phyloP scores from a whole-genome alignment of 92 coral and sea anemone species.

The Montipora capitata region DNA sequence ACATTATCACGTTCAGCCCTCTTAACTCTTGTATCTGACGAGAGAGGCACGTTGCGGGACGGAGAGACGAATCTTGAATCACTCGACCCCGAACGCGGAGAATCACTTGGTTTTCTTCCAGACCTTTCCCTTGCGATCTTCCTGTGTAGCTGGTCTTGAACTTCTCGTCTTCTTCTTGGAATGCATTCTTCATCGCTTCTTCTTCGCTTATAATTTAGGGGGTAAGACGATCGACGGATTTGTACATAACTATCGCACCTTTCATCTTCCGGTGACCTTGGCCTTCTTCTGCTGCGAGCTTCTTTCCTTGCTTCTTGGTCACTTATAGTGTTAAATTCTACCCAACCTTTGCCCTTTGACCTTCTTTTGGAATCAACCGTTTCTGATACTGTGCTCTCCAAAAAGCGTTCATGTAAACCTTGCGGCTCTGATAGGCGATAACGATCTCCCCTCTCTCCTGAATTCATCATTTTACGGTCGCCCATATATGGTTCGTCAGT shows the following conservation, averaged over 20 bases:
- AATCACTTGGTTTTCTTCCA: background rate
- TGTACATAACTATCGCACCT: background rate
- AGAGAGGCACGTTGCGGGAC: background rate
- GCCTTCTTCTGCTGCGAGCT: background rate
- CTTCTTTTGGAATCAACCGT: background rate
- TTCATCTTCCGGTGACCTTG: background rate
- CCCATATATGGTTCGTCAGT: background rate
- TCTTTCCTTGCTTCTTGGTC: background rate
- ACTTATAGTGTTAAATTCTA: background rate
- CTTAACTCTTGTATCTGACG: background rate
- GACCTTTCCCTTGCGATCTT: background rate
- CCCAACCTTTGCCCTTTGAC: background rate
- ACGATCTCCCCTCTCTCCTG: background rate
- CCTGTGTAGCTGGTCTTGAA: background rate
- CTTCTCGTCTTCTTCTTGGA: background rate
- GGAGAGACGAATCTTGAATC: background rate
- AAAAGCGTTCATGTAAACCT: background rate
- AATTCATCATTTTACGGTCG: background rate
- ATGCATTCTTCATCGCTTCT: background rate
- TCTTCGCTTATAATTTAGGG: background rate
- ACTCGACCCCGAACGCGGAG: too few relatives aligned
- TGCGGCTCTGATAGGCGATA: background rate
- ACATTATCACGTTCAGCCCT: background rate
- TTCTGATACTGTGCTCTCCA: background rate
- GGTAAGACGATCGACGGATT: constrained; percentile 3